phyloP scores from a whole-genome alignment of 2,888 invertebrate species.

The Athetis lepigone region DNA sequence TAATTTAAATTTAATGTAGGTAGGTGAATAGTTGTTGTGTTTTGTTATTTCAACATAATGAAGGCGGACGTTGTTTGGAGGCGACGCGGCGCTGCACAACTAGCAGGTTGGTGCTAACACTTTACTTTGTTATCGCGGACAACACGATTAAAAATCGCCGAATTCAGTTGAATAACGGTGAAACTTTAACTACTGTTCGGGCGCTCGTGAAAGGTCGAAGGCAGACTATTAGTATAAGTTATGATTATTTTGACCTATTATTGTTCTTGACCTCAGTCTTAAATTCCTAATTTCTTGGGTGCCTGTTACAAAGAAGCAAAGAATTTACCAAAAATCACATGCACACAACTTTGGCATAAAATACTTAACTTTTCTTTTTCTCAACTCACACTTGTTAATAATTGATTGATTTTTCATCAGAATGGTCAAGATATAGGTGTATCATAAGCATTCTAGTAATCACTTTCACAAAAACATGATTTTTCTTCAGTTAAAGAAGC shows the following conservation, averaged over 20 bases:
- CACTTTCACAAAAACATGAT: too few species aligned
- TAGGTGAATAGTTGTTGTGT: slow-evolving; percentile 71
- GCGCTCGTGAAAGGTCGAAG: background rate
- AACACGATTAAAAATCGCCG: background rate
- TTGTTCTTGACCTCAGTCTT: background rate
- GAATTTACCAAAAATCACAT: too few species aligned
- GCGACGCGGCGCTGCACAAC: slow-evolving; percentile 80
- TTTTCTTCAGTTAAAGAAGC: too few species aligned
- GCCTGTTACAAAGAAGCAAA: too few species aligned
- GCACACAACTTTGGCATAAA: background rate
- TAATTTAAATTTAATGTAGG: slow-evolving; percentile 60
- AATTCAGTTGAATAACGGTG: background rate
- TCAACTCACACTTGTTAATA: too few species aligned
- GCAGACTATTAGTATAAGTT: background rate
- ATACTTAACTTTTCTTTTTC: background rate
- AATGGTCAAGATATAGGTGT: too few species aligned
- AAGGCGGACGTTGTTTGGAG: slow-evolving; percentile 84
- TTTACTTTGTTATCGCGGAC: slow-evolving; percentile 10
- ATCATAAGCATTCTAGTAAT: too few species aligned
- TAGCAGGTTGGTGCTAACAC: slow-evolving; percentile 81
- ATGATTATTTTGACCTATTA: background rate
- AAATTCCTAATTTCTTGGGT: background rate
- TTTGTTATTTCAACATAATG: slow-evolving; percentile 85
- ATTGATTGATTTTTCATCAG: too few species aligned
- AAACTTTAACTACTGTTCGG: background rate